Evolutionary conservation across 2,113 vertebrate genomes (phyloP).

Genomic region (Erinaceus europaeus): DNA sequence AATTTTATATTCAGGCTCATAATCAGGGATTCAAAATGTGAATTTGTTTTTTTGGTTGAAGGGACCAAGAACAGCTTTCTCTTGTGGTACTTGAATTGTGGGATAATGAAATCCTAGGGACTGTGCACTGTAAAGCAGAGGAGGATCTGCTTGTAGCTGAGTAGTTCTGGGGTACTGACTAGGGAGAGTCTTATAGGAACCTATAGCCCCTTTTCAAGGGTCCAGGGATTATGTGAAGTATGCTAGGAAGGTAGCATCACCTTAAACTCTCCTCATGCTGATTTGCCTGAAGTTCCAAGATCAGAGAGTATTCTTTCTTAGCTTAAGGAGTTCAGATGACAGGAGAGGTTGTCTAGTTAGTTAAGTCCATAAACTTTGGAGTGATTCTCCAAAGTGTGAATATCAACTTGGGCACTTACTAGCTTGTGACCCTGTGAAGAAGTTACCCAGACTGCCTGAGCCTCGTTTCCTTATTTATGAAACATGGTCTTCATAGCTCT

Average conservation of each 20-base stretch:
- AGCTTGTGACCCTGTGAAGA: neutral
- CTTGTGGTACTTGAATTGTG: neutral
- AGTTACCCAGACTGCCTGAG: neutral
- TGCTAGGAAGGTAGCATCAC: neutral
- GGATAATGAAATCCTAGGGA: neutral
- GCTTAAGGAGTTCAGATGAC: neutral
- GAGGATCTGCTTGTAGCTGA: neutral
- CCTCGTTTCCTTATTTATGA: neutral
- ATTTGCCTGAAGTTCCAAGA: neutral
- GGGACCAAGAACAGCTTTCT: neutral
- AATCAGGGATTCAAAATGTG: conserved; percentile 57
- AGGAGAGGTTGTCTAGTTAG: neutral
- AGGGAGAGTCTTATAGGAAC: neutral
- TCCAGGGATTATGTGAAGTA: neutral
- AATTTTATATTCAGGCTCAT: conserved; percentile 56
- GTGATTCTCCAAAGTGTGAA: neutral
- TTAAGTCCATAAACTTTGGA: neutral
- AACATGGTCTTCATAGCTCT: neutral
- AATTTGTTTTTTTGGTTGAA: conserved; percentile 39
- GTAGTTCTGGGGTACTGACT: neutral
- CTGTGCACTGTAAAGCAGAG: neutral
- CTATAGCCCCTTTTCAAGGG: neutral
- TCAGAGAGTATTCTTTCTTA: neutral
- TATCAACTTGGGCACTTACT: neutral
- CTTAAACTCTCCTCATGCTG: neutral